Base-by-base conservation (phyloP, 2,113 vertebrate species). In the Larimichthys crocea region DNA sequence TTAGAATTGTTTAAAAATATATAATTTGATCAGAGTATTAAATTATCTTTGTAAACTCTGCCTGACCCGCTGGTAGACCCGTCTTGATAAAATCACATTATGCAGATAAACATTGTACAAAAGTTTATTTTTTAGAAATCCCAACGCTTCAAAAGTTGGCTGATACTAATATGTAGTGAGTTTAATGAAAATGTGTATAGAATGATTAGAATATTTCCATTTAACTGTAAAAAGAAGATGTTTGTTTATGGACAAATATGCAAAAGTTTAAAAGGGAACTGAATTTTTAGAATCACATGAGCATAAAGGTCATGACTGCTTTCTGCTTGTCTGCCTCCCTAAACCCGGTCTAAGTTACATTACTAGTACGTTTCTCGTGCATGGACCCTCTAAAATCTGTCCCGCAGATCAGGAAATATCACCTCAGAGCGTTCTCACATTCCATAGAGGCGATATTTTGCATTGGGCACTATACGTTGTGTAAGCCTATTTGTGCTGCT, bases 401-500 rank as follows among this genome's bases (percentile, higher is more conserved):
- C 26, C 4, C 22, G 16, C 20, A 35, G 26, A 29, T 73, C 15
- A n/a, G 55, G 72, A 76, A 72, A 53, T 48, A 7, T 42, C 0
- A 7, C 73, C 52, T 55, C 8, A 35, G 62, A 64, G 79, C 15
- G 70, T 75, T 74, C 42, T 82, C 52, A 80, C 89, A 91, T 92
- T 92, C 85, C 82, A 76, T 4, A 79, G 57, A 84, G 62, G 80
- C 60, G 57, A 56, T 17, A 20, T 42, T 3, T 26, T 46, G 16
- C 29, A 19, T n/a, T 10, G 44, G 68, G 52, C 1, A 1, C 79
- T 76, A 46, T 68, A 81, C 4, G 0, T 77, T 85, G 29, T 86
- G 72, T 90, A 86, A 91, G 71, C 87, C 68, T 85, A 86, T 91
- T 91, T 92, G 86, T 92, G 74, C 85, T 66, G 79, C 82, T 82